Evolutionary conservation across 2,888 invertebrate genomes (phyloP).

Genomic region (Leucophora obtusa): DNA sequence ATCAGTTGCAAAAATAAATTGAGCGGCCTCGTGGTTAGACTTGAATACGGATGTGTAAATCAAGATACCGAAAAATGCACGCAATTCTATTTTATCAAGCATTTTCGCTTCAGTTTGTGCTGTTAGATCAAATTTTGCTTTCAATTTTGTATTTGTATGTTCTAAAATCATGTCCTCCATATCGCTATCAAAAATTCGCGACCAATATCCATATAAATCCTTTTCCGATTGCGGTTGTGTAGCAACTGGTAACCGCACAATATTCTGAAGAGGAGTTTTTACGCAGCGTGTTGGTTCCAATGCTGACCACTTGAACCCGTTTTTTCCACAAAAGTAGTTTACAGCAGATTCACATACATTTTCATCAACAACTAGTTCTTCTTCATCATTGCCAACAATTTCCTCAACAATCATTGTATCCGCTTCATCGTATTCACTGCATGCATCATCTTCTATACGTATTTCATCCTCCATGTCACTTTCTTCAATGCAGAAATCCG

Average conservation of each 20-base stretch:
- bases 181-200: conserved; percentile 33
- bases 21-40: conserved; percentile 55
- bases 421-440: conserved; percentile 42
- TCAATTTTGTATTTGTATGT: conserved; percentile 33
- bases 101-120: conserved; percentile 35
- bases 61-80: conserved; percentile 57
- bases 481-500: conserved; percentile 53
- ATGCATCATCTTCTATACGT: too few species aligned
- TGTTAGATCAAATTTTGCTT: conserved; percentile 27
- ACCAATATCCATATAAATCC: conserved; percentile 38
- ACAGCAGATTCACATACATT: conserved; percentile 20
- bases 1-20: conserved; percentile 50
- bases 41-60: conserved; percentile 59
- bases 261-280: conserved; percentile 41
- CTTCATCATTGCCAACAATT: conserved; percentile 48
- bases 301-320: conserved; percentile 43
- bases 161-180: conserved; percentile 43
- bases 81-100: conserved; percentile 25
- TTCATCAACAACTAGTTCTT: conserved; percentile 35
- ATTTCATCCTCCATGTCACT: conserved; percentile 46
- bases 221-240: conserved; percentile 21
- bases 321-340: conserved; percentile 39
- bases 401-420: conserved; percentile 51
- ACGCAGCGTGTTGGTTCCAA: conserved; percentile 29
- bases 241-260: conserved; percentile 43